Conservation (phyloP, 2,888 invertebrate species). For the Gerris lacustris region DNA sequence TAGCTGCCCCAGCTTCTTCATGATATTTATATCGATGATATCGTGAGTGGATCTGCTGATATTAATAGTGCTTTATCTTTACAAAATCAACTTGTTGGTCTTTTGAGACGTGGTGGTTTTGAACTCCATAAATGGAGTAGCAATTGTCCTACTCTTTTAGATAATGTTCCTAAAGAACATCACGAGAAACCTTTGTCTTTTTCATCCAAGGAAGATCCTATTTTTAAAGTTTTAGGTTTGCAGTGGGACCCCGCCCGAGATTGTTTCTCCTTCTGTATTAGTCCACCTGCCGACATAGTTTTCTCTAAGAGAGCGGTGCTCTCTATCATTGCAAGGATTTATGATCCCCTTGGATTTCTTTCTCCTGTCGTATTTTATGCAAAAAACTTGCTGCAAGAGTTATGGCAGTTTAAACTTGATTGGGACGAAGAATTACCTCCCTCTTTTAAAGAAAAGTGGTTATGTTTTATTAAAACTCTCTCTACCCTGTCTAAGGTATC, state of each 20-base stretch:
- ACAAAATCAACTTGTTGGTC: conserved; percentile 17
- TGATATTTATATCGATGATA: neutral
- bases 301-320: neutral
- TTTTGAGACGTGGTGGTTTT: conserved; percentile 23
- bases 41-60: neutral
- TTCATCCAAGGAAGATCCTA: conserved; percentile 9
- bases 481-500: neutral
- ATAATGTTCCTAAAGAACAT: neutral
- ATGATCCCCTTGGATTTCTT: neutral
- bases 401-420: neutral
- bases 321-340: neutral
- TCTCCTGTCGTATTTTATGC: neutral
- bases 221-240: conserved; percentile 11
- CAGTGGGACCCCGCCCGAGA: conserved; percentile 2
- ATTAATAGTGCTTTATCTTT: neutral
- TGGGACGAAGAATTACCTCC: neutral
- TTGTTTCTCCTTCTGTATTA: neutral
- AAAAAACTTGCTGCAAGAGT: neutral
- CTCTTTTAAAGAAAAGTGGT: neutral
- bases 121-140: conserved; percentile 26
- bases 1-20: conserved; percentile 3
- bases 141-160: neutral
- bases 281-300: neutral
- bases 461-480: neutral
- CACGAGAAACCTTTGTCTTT: neutral